Base-by-base conservation (phyloP, 1,140 invertebrate genomes). In the Cheumatopsyche charites region DNA sequence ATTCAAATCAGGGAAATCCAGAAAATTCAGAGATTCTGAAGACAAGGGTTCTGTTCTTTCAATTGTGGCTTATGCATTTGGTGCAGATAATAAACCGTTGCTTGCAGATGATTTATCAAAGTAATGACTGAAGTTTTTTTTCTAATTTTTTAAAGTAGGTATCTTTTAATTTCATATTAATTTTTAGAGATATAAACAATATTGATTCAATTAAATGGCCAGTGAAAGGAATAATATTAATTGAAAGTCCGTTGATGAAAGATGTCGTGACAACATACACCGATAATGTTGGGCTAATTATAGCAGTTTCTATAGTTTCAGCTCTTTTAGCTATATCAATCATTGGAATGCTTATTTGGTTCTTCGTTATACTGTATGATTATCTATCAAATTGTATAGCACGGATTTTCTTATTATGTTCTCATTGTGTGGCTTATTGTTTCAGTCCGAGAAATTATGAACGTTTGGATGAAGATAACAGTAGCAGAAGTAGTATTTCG, bases 221-320 rank as follows among this genome's bases (percentile, higher is more conserved):
- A 25, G 9, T 62, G 9, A 36, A 70, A 62, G 25, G 55, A 6
- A 12, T 26, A 5, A 12, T 13, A 62, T 23, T 70, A 45, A 15
- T 15, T 5, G 55, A 70, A 6, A 70, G 55, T 62, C 9, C 12
- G 1, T 45, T 71, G 17, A 23, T 65, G 12, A 36, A 62, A 25
- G 17, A 41, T 66, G 26, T 23, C n/a, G 23, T 71, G 1, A 9
- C 3, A 36, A 52, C 19, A 65, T 68, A 47, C 21, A 66, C 41
- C 4, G 36, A 67, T 65, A 75, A 78, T 65, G 73, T 67, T 45
- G 79, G 77, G 29, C 74, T 77, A n/a, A 78, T 81, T 15, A 76
- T 77, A 45, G 79, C 75, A 15, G 76, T 80, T 5, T 73, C 77
- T 13, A 75, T 80, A 23, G 65, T 81, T 15, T 72, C 74, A 4